phyloP scores from a whole-genome alignment of 2,113 vertebrate genomes.

The Spea multiplicata region DNA sequence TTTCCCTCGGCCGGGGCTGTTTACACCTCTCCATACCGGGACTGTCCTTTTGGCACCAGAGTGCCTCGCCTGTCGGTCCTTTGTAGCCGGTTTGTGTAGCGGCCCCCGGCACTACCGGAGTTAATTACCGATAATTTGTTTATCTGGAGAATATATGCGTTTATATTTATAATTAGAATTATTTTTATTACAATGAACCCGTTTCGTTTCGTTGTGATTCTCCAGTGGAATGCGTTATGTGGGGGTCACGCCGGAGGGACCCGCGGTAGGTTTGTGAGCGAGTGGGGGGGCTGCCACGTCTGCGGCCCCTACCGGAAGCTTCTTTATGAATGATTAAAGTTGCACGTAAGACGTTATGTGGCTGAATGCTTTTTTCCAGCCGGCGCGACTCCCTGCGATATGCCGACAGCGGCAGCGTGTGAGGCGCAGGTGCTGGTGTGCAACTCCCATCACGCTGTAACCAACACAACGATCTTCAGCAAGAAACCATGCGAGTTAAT shows the following conservation, averaged over 20 bases:
- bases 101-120: neutral
- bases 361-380: neutral
- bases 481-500: too few species aligned
- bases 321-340: conserved; percentile 18
- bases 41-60: neutral
- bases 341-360: conserved; percentile 7
- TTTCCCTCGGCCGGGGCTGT: neutral
- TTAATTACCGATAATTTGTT: conserved; percentile 12
- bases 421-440: too few species aligned
- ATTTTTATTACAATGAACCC: conserved; percentile 30
- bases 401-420: too few species aligned
- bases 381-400: too few species aligned
- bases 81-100: neutral
- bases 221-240: neutral
- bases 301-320: neutral
- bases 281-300: neutral
- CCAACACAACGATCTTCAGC: too few species aligned
- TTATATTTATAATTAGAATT: conserved; percentile 47
- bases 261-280: neutral
- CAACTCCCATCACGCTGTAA: too few species aligned
- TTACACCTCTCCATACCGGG: neutral
- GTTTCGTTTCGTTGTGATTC: conserved; percentile 15
- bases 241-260: neutral
- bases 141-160: conserved; percentile 16
- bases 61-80: neutral